Evolutionary conservation across 2,888 invertebrate genomes (phyloP), one percentile per base, ranked within the genome.

Genomic region (Lepidochitona cinerea): DNA sequence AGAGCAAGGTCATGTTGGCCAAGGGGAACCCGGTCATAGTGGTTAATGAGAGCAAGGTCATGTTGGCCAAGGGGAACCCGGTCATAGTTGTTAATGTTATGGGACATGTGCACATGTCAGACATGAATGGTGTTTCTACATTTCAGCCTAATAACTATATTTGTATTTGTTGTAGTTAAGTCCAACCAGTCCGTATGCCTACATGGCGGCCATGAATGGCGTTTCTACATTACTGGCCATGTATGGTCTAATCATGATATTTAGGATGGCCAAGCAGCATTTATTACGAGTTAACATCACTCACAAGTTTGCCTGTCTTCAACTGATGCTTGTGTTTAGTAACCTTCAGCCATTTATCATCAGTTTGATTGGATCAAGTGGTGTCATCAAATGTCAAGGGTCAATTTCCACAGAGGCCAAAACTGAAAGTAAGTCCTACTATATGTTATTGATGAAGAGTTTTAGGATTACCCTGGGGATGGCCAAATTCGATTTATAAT

Each of bases 251-350:
- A 53, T 75, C 35, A 36, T 78, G 23, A 33, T 79, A 18, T 75
- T 75, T 53, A 59, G 73, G 7, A 35, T 71, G 41, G 37, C 73
- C 53, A 32, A 33, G 41, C 36, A 49, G 12, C 67, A 70, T 36
- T 73, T 79, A 35, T 72, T 37, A 12, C 49, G 18, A 7, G 49
- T 72, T 32, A 70, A 73, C 32, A 71, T 79, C 37, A 37, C 41
- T 12, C 76, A 65, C 52, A 79, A 79, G 71, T 76, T 74, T 64
- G 41, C 71, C n/a, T 71, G 71, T 37, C 68, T 79, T n/a, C 70
- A 71, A 67, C 26, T 73, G 41, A 54, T 72, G 2, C 70, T 78
- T 5, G 37, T 78, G 54, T 54, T 70, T 18, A 66, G 69, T 70
- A 78, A 72, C 66, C 41, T 75, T 0, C 77, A 79, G 67, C 73